phyloP scores from a whole-genome alignment of 2,888 invertebrate species.

The Lasioglossum morio region DNA sequence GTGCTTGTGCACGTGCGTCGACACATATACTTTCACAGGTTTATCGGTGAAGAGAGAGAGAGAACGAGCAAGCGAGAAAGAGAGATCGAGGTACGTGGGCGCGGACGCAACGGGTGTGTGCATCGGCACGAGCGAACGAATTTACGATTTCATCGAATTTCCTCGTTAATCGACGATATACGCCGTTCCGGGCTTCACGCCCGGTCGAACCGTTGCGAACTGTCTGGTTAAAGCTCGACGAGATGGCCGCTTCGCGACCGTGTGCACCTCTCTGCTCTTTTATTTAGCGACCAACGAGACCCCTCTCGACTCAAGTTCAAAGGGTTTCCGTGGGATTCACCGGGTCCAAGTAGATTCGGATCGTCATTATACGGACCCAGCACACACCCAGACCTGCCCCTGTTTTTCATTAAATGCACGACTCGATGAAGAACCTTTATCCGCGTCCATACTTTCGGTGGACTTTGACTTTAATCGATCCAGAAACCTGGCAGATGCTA shows the following conservation, averaged over 20 bases:
- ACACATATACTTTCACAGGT: conserved; percentile 58
- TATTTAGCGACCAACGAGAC: conserved; percentile 26
- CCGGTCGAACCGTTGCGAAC: conserved; percentile 61
- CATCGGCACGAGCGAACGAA: conserved; percentile 69
- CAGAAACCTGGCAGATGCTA: not conserved
- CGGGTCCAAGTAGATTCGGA: conserved; percentile 19
- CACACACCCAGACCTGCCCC: not conserved
- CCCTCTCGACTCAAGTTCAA: conserved; percentile 46
- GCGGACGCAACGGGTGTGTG: conserved; percentile 11
- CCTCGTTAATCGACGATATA: conserved; percentile 78
- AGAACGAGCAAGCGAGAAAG: not conserved
- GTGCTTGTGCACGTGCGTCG: conserved; percentile 46
- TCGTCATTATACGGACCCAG: conserved; percentile 11
- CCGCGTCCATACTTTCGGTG: not conserved
- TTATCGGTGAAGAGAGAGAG: conserved; percentile 67
- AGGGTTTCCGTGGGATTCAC: conserved; percentile 10
- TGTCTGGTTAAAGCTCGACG: conserved; percentile 57
- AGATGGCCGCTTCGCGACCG: conserved; percentile 54
- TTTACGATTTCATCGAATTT: conserved; percentile 81
- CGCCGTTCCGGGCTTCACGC: conserved; percentile 71
- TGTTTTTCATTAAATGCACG: conserved; percentile 2
- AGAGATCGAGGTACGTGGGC: not conserved
- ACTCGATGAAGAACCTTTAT: not conserved
- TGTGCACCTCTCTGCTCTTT: conserved; percentile 29
- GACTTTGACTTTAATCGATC: not conserved